Evolutionary conservation across 2,888 invertebrate genomes (phyloP).

Genomic region (Netelia fuscicornis): DNA sequence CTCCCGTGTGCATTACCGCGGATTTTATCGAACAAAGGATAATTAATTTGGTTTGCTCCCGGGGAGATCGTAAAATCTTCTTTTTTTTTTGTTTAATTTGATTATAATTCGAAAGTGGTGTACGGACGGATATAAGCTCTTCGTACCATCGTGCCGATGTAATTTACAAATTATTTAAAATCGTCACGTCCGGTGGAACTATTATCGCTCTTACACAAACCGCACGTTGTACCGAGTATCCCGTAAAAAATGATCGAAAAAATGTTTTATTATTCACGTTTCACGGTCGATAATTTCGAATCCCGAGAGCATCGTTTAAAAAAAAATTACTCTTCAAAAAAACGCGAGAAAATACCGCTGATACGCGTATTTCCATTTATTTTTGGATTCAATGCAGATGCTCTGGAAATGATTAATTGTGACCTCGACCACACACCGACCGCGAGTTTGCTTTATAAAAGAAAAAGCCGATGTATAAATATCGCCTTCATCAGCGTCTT

Average conservation of each 20-base stretch:
- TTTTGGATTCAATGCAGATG: background rate
- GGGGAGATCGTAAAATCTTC: background rate
- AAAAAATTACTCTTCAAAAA: background rate
- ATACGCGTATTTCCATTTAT: background rate
- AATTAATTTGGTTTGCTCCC: background rate
- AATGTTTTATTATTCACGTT: background rate
- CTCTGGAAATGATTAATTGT: slow-evolving; percentile 24
- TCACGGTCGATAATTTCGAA: background rate
- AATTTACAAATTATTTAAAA: too few relatives aligned
- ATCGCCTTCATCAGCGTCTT: background rate
- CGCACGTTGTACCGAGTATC: too few relatives aligned
- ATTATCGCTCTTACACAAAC: too few relatives aligned
- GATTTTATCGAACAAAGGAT: background rate
- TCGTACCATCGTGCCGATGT: too few relatives aligned
- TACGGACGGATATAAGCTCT: too few relatives aligned
- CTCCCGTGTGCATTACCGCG: background rate
- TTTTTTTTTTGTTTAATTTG: background rate
- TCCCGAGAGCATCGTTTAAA: background rate
- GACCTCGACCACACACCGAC: slow-evolving; percentile 8
- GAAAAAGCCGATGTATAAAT: slow-evolving; percentile 10
- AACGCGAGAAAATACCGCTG: background rate
- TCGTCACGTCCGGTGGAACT: too few relatives aligned
- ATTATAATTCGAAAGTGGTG: background rate
- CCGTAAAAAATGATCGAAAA: background rate
- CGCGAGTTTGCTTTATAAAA: background rate